Evolutionary conservation across 2,113 vertebrate genomes (phyloP).

Genomic region (Mellivora capensis): DNA sequence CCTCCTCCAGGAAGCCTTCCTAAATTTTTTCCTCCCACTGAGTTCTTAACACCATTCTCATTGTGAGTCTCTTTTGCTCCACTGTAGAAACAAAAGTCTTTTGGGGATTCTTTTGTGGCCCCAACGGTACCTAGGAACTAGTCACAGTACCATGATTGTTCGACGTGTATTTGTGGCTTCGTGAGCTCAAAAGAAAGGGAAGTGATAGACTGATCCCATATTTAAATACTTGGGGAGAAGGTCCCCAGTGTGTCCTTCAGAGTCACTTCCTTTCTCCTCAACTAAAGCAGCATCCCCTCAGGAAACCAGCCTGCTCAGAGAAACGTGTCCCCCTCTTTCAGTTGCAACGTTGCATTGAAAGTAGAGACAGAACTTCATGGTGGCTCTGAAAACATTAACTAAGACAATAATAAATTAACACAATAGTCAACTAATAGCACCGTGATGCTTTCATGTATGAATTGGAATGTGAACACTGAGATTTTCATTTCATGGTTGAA

Average conservation of each 20-base stretch:
- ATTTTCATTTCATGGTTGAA: conserved; percentile 87
- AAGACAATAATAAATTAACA: conserved; percentile 83
- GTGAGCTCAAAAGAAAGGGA: background rate
- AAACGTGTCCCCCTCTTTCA: background rate
- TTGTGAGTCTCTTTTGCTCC: background rate
- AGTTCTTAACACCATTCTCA: background rate
- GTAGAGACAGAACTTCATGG: conserved; percentile 45
- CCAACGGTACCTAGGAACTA: background rate
- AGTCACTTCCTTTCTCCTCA: background rate
- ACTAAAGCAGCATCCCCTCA: background rate
- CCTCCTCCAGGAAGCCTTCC: background rate
- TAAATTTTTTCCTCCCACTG: background rate
- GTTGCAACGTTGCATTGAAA: background rate
- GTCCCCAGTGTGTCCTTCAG: background rate
- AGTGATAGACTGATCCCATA: background rate
- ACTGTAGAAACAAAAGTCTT: background rate
- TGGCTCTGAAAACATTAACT: conserved; percentile 73
- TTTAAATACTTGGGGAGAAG: background rate
- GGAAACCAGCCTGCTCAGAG: background rate
- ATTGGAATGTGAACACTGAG: conserved; percentile 81
- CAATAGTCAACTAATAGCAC: conserved; percentile 76
- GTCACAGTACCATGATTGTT: background rate
- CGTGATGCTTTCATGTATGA: conserved; percentile 80
- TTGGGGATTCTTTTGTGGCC: background rate
- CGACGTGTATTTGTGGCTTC: background rate